phyloP scores from a whole-genome alignment of 2,888 invertebrate species.

The Epinotia nisella region DNA sequence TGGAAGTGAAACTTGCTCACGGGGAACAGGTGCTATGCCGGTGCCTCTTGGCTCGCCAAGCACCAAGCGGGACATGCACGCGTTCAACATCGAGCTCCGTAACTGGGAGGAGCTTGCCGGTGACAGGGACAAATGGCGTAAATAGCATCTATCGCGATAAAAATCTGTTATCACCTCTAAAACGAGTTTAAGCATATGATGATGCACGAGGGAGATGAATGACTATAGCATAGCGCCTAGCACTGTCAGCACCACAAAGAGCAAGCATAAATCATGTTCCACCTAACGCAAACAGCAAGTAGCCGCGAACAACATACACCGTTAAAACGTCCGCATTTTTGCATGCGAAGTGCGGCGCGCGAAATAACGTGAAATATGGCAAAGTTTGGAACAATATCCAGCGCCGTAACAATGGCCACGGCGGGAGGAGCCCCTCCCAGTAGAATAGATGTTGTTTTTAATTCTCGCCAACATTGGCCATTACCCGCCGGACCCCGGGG shows the following conservation, averaged over 20 bases:
- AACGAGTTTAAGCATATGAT: not conserved
- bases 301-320: constrained; percentile 16
- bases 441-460: constrained; percentile 29
- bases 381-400: constrained; percentile 40
- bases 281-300: constrained; percentile 14
- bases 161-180: too few relatives aligned
- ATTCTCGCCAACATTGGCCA: constrained; percentile 15
- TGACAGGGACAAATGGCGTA: too few relatives aligned
- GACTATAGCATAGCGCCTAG: not conserved
- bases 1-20: too few relatives aligned
- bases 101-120: too few relatives aligned
- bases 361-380: constrained; percentile 31
- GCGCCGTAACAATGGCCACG: constrained; percentile 27
- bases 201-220: not conserved
- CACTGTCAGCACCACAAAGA: constrained; percentile 13
- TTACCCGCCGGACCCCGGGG: constrained; percentile 16
- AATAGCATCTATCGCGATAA: too few relatives aligned
- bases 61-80: too few relatives aligned
- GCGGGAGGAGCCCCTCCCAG: not conserved
- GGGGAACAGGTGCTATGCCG: too few relatives aligned
- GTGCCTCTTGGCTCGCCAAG: too few relatives aligned
- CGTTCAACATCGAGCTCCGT: too few relatives aligned
- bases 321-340: constrained; percentile 32
- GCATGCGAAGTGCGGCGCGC: constrained; percentile 12
- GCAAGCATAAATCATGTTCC: constrained; percentile 27